phyloP scores from a whole-genome alignment of 1,140 invertebrate genomes.

The Aphaenogaster ashmeadi region DNA sequence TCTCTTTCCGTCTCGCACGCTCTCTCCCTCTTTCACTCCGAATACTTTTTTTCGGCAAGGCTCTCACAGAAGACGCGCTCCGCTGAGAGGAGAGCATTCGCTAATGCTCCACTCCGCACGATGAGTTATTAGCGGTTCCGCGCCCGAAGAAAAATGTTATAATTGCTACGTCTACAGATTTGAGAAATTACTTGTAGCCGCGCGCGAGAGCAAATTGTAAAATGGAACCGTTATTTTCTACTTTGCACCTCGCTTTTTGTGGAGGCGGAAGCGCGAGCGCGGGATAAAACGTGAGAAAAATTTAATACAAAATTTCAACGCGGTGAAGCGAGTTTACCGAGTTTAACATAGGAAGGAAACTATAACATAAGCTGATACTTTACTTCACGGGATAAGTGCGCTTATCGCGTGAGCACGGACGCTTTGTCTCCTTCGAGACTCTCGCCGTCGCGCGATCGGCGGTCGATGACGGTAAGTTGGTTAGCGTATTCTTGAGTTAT shows the following conservation, averaged over 20 bases:
- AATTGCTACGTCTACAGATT: constrained; percentile 65
- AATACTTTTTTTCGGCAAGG: constrained; percentile 44
- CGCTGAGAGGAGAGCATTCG: constrained; percentile 44
- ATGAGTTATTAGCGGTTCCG: constrained; percentile 68
- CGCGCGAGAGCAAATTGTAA: constrained; percentile 37
- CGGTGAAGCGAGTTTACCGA: background rate
- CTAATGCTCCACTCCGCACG: constrained; percentile 51
- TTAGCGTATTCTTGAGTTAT: constrained; percentile 70
- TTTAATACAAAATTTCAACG: background rate
- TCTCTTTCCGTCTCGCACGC: background rate
- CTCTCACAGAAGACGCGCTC: constrained; percentile 46
- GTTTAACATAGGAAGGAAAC: constrained; percentile 3
- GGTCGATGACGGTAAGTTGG: constrained; percentile 59
- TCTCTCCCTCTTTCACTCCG: constrained; percentile 16
- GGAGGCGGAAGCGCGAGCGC: background rate
- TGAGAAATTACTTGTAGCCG: constrained; percentile 62
- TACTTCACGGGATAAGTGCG: constrained; percentile 6
- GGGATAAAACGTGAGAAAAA: constrained; percentile 14
- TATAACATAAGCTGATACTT: background rate
- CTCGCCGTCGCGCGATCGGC: constrained; percentile 17
- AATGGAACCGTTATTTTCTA: constrained; percentile 33
- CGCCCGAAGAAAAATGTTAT: constrained; percentile 64
- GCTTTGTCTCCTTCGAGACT: constrained; percentile 51
- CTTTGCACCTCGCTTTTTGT: background rate
- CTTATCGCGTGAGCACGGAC: constrained; percentile 15